Base-by-base conservation (phyloP, 2,797 vertebrate species). In the Sternarchorhynchus goeldii region DNA sequence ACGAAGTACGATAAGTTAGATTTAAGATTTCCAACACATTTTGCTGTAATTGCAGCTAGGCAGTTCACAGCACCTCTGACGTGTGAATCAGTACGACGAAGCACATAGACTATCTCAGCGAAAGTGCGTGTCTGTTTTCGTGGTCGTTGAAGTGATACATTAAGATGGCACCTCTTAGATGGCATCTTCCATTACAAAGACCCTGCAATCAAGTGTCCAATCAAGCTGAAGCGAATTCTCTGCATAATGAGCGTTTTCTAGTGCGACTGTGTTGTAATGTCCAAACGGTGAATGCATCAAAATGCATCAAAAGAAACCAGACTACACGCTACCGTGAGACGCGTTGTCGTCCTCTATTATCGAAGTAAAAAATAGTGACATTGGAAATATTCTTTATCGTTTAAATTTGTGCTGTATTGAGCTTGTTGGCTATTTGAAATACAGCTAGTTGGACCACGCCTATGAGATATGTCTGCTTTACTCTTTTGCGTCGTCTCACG, bases 161-260 rank as follows among this genome's bases (percentile, higher is more conserved):
- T 60, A 60, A 75, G 59, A 55, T 65, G 60, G 65, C 45, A 50
- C 58, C 69, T 76, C 58, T 67, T 50, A 50, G 88, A 85, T 91
- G 86, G 77, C 80, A 86, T 83, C 90, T 91, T 87, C 78, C 85
- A 84, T 89, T 87, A 86, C 86, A 86, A 77, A 84, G 79, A 84
- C 70, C 82, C 77, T 79, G 53, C 83, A 83, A 88, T 90, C 90
- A 87, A 84, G 82, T 71, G 73, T 85, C 78, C 79, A 86, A 50
- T 70, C 79, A 86, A 83, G 78, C 55, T 68, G 53, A 17, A 65
- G 53, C 53, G 32, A 16, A 72, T 58, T 65, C 32, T 41, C 21
- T 56, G 45, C n/a, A 14, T 62, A 25, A 57, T 59, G 79, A 85
- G 84, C 80, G 80, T 84, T 89, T 85, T 83, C 75, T 86, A 85